Conservation (phyloP, 2,797 vertebrate species). For the Anguilla megastoma region DNA sequence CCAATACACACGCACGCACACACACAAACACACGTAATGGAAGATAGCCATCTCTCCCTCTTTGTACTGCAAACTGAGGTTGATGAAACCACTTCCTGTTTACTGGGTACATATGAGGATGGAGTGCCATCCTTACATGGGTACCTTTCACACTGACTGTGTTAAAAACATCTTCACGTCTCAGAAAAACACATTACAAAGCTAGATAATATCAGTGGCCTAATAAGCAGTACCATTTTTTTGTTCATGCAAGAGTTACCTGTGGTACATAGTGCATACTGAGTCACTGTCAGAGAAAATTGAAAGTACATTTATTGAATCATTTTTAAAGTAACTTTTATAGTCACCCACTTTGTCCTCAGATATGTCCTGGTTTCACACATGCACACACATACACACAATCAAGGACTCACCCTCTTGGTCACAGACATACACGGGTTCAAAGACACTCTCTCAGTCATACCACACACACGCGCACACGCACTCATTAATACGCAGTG, state of each 20-base stretch:
- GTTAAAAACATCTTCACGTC: neutral
- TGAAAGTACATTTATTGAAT: neutral
- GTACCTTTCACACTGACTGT: neutral
- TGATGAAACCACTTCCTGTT: constrained; percentile 16
- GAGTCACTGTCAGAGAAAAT: neutral
- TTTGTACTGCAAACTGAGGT: neutral
- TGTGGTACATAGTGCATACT: neutral
- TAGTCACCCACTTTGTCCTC: neutral
- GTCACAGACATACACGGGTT: constrained; percentile 53
- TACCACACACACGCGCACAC: neutral
- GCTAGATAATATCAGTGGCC: neutral
- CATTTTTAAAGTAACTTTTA: neutral
- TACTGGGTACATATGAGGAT: constrained; percentile 11
- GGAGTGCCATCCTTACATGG: neutral
- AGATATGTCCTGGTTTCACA: neutral
- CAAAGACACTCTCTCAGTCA: neutral
- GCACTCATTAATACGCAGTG: neutral
- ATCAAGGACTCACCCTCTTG: constrained; percentile 36
- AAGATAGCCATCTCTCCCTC: neutral
- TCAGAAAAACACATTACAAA: neutral
- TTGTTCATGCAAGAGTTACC: neutral
- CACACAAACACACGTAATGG: neutral
- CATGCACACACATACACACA: constrained; percentile 2
- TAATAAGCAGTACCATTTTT: neutral
- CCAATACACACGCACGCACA: neutral